Percentiles rank a stretch among this genome's conserved stretches.
phyloP scores from a whole-genome alignment of 2,113 vertebrate species.

The Aegotheles bennettii region DNA sequence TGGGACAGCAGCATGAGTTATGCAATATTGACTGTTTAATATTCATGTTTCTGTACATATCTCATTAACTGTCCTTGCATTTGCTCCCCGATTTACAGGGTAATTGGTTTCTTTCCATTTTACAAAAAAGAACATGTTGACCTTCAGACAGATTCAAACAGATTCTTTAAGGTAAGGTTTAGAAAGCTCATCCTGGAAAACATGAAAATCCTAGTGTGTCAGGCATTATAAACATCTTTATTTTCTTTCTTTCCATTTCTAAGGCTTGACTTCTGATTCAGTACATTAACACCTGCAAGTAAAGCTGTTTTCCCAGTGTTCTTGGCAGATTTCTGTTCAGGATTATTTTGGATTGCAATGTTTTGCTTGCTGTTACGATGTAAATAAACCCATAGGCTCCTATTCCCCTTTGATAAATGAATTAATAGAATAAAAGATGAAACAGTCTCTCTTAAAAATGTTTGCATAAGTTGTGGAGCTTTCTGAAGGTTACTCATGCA shows the following conservation, averaged over 20 bases:
- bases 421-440: slow-evolving; percentile 39
- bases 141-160: slow-evolving; percentile 9
- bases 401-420: slow-evolving; percentile 14
- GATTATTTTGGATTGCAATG: slow-evolving; percentile 23
- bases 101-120: background rate
- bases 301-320: background rate
- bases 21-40: background rate
- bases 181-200: background rate
- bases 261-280: slow-evolving; percentile 13
- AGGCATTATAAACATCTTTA: background rate
- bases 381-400: slow-evolving; percentile 23
- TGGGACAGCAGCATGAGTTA: accelerated
- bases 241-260: background rate
- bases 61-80: background rate
- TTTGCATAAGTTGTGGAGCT: background rate
- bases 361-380: background rate
- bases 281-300: slow-evolving; percentile 8
- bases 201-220: background rate
- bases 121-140: background rate
- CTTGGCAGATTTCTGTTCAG: background rate
- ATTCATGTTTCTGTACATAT: background rate
- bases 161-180: background rate
- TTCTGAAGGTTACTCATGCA: background rate
- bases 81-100: background rate
- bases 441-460: background rate